phyloP scores from a whole-genome alignment of 2,888 invertebrate species.

The Spilosoma lubricipeda region DNA sequence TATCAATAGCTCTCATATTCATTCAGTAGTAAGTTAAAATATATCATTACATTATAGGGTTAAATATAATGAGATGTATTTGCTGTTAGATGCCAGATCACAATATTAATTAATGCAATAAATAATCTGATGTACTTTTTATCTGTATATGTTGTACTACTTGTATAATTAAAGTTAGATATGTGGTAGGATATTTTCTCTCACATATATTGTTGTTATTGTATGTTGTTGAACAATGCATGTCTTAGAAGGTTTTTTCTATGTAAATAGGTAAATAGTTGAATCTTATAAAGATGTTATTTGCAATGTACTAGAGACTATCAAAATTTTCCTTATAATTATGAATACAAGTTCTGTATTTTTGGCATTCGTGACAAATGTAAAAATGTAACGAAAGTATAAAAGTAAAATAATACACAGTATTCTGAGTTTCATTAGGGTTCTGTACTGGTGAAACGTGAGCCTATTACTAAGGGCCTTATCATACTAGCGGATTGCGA shows the following conservation, averaged over 20 bases:
- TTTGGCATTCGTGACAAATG: constrained; percentile 69
- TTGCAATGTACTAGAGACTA: constrained; percentile 27
- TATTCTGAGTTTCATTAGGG: constrained; percentile 23
- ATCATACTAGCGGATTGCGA: too few species aligned
- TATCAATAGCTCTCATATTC: constrained; percentile 55
- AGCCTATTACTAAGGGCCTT: too few species aligned
- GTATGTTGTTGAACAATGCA: constrained; percentile 74
- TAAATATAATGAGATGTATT: constrained; percentile 30
- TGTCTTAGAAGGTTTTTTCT: constrained; percentile 72
- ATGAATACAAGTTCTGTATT: constrained; percentile 65
- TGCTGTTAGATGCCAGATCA: constrained; percentile 65
- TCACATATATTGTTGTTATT: constrained; percentile 70
- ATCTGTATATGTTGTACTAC: constrained; percentile 81
- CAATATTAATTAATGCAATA: constrained; percentile 61
- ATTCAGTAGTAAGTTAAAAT: constrained; percentile 51
- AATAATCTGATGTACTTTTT: constrained; percentile 59
- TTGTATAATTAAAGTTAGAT: constrained; percentile 62
- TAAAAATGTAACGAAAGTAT: constrained; percentile 70
- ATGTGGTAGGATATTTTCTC: constrained; percentile 62
- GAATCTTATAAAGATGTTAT: constrained; percentile 50
- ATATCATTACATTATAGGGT: constrained; percentile 47
- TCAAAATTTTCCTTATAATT: constrained; percentile 29
- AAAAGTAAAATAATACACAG: constrained; percentile 45
- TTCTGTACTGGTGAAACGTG: too few species aligned
- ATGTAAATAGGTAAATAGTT: constrained; percentile 71